Evolutionary conservation across 1,140 invertebrate genomes (phyloP).

Genomic region (Apis cerana): DNA sequence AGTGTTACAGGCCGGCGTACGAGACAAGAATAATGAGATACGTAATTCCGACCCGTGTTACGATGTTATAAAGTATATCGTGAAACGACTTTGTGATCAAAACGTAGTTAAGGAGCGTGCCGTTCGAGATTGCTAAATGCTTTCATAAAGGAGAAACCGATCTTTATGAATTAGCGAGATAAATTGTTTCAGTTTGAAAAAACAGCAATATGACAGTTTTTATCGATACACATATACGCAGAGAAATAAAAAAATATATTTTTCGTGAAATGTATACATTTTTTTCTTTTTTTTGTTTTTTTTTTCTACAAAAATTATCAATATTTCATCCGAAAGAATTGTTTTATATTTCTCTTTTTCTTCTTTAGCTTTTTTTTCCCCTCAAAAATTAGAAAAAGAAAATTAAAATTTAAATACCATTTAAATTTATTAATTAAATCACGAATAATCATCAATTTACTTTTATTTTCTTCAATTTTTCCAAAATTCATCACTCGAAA

Average conservation of each 20-base stretch:
- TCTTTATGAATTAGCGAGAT: slow-evolving; percentile 15
- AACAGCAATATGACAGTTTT: not conserved
- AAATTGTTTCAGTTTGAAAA: not conserved
- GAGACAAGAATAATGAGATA: slow-evolving; percentile 37
- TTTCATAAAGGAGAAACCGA: slow-evolving; percentile 35
- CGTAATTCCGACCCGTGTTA: slow-evolving; percentile 33
- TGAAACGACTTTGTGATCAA: slow-evolving; percentile 33
- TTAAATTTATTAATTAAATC: no score
- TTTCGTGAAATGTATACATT: no score
- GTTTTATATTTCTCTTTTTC: no score
- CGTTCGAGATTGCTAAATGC: slow-evolving; percentile 34
- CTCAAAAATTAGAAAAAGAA: no score
- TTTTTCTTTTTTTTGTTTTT: no score
- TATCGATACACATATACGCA: not conserved
- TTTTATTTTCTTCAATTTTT: not conserved
- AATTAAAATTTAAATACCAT: no score
- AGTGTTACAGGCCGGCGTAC: slow-evolving; percentile 18
- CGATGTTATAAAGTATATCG: slow-evolving; percentile 41
- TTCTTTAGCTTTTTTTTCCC: no score
- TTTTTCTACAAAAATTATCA: no score
- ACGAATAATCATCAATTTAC: not conserved
- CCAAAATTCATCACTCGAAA: not conserved
- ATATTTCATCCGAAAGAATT: no score
- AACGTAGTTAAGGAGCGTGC: slow-evolving; percentile 34
- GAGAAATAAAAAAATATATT: no score